These are phyloP conservation scores for Uromys caudimaculatus DNA, from an alignment of 2,797 vertebrate species.

Conservation along the genomic window DNA sequence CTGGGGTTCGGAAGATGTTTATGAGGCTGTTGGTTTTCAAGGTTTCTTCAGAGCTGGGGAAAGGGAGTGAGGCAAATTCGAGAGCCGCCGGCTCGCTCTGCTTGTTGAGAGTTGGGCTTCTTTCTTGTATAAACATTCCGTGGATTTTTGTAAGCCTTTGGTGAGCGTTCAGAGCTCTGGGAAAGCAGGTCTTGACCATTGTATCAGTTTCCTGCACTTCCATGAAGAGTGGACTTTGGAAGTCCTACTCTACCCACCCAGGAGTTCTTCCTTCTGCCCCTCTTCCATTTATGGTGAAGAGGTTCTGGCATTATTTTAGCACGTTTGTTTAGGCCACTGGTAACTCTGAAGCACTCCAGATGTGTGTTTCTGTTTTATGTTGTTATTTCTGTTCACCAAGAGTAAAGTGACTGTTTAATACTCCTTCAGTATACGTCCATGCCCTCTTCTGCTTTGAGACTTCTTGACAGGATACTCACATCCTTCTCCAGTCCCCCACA, in stretches of 20 bases:
- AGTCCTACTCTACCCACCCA: neutral
- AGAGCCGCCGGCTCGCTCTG: neutral
- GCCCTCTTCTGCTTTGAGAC: neutral
- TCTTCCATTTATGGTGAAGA: neutral
- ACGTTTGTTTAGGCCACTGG: neutral
- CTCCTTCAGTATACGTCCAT: neutral
- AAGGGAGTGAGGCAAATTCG: neutral
- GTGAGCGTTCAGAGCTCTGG: neutral
- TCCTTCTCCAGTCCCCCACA: neutral
- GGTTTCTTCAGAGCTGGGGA: neutral
- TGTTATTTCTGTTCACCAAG: neutral
- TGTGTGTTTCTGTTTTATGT: slow-evolving; percentile 7
- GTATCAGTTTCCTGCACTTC: neutral
- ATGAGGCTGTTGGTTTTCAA: neutral
- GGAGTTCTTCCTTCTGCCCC: neutral
- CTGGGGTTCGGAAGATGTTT: neutral
- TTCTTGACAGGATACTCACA: neutral
- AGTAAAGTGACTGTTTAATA: neutral
- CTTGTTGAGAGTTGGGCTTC: neutral
- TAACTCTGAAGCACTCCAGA: neutral
- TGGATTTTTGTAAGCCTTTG: neutral
- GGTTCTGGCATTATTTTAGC: neutral
- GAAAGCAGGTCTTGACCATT: neutral
- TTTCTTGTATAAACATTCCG: neutral
- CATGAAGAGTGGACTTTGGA: neutral